Evolutionary conservation across 2,797 vertebrate species (phyloP).

Genomic region (Rousettus madagascariensis): DNA sequence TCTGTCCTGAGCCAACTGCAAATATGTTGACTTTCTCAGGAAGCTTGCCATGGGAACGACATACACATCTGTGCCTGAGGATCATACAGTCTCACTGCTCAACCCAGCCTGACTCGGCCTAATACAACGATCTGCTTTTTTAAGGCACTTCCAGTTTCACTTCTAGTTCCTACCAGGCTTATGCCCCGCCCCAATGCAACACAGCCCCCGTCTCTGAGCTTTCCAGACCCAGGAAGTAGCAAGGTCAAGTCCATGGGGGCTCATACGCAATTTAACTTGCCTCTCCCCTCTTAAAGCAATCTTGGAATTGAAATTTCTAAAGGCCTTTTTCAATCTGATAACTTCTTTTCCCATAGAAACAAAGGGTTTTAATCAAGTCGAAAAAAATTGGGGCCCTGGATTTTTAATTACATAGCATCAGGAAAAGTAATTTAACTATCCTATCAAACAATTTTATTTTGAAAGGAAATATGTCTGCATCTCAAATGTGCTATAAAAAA

Average conservation of each 20-base stretch:
- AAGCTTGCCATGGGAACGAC: not conserved
- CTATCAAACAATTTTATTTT: conserved; percentile 45
- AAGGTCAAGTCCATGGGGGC: not conserved
- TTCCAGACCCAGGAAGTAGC: conserved; percentile 43
- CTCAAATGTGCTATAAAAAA: conserved; percentile 35
- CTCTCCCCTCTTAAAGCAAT: conserved; percentile 36
- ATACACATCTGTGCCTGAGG: not conserved
- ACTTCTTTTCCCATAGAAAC: conserved; percentile 38
- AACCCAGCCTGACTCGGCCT: not conserved
- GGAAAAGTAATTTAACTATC: conserved; percentile 56
- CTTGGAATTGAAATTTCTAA: conserved; percentile 47
- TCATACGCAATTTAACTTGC: not conserved
- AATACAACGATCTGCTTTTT: not conserved
- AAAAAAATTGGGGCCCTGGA: conserved; percentile 39
- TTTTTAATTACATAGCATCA: conserved; percentile 56
- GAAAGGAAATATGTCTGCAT: conserved; percentile 49
- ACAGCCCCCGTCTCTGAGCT: not conserved
- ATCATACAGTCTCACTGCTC: not conserved
- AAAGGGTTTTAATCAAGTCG: conserved; percentile 29
- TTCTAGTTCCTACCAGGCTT: conserved; percentile 43
- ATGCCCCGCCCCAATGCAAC: not conserved
- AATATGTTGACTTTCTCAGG: not conserved
- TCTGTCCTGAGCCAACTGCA: not conserved
- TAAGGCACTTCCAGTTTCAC: conserved; percentile 62
- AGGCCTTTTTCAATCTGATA: conserved; percentile 22